Conservation (phyloP, 2,888 invertebrate species). For the Erebia epiphron region DNA sequence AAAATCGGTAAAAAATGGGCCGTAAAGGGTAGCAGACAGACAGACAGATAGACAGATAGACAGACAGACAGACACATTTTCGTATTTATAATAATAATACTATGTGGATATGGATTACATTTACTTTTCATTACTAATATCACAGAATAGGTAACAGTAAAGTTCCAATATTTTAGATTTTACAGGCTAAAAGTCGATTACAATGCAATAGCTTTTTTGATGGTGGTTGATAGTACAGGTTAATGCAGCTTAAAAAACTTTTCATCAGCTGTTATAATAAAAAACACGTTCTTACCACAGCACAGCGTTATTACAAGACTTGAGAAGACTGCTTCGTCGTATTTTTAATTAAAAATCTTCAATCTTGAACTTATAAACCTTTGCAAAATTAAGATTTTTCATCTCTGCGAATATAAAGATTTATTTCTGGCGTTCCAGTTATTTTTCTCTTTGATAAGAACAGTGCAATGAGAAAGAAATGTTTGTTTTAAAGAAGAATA, state of each 20-base stretch:
- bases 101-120: too few species aligned
- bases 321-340: slow-evolving; percentile 3
- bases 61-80: too few species aligned
- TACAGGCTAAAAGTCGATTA: too few species aligned
- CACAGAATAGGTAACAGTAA: too few species aligned
- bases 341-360: slow-evolving; percentile 28
- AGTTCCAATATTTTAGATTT: too few species aligned
- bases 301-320: slow-evolving; percentile 9
- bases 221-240: neutral
- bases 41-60: too few species aligned
- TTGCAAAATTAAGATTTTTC: slow-evolving; percentile 22
- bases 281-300: neutral
- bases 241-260: neutral
- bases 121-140: too few species aligned
- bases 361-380: slow-evolving; percentile 24
- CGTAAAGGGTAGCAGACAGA: too few species aligned
- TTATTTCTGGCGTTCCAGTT: slow-evolving; percentile 18
- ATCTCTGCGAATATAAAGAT: slow-evolving; percentile 21
- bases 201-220: too few species aligned
- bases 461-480: neutral
- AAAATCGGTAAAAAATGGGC: too few species aligned
- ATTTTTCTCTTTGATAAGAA: slow-evolving; percentile 10
- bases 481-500: slow-evolving; percentile 3
- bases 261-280: neutral
- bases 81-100: too few species aligned